Base-by-base conservation (phyloP, 2,113 vertebrate species). In the Maccullochella peelii region DNA sequence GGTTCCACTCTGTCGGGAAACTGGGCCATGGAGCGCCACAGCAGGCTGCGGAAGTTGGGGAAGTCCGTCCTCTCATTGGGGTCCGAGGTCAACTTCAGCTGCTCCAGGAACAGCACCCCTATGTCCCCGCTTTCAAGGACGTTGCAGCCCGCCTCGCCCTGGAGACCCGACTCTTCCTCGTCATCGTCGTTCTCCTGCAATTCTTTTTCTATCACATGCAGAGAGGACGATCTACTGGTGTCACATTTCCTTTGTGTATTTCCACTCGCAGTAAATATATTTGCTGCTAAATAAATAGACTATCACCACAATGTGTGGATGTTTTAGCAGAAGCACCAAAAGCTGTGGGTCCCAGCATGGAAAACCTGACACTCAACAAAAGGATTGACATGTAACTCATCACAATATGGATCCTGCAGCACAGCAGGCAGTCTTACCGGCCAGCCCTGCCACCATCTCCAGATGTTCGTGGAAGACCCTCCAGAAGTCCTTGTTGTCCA, bases 401-500 rank as follows among this genome's bases (percentile, higher is more conserved):
- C n/a, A 50, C 4, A 20, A 61, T 44, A 44, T 69, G 20, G 38
- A 49, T 54, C n/a, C n/a, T 27, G 40, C 36, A 47, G 50, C n/a
- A 23, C 21, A 44, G 38, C 11, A 21, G 7, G 15, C 40, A 73
- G 61, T 52, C 92, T 86, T 66, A 96, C 96, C 96, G 36, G 95
- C 91, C 16, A 95, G 72, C n/a, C 80, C 83, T 5, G 97, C 97
- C 86, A 97, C 97, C 90, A 95, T 96, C 86, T 98, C 97, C 89
- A 99, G 94, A 87, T 98, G 96, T 77, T 99, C 97, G 94, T 96
- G 92, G 76, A 95, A 98, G 74, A 99, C 95, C 62, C 91, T 96
- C 98, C 98, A 99, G 93, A 99, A 99, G 16, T 95, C 95, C 84
- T 97, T 99, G 90, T 97, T 99, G 89, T 98, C 97, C 98, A 99